A percentile compares a stretch with the other conserved stretches of the same genome.
phyloP scores from a whole-genome alignment of 2,888 invertebrate species.

The Polydrusus cervinus region DNA sequence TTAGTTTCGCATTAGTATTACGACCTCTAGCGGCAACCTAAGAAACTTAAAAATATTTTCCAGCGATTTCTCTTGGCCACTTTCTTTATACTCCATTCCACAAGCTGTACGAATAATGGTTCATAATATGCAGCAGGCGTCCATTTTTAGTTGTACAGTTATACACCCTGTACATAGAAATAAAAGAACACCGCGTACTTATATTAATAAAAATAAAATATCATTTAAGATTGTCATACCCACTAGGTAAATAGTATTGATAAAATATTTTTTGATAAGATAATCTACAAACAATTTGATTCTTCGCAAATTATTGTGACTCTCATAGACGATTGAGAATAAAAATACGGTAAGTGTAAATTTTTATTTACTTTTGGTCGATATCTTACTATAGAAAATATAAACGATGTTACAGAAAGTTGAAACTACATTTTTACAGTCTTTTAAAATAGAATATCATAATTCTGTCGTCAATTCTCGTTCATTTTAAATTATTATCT shows the following conservation, averaged over 20 bases:
- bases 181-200: slow-evolving; percentile 26
- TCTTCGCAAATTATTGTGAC: slow-evolving; percentile 31
- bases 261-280: slow-evolving; percentile 54
- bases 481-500: no score
- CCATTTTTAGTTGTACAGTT: no score
- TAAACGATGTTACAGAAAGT: background rate
- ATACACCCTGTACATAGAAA: slow-evolving; percentile 9
- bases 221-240: slow-evolving; percentile 31
- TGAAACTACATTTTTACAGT: no score
- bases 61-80: no score
- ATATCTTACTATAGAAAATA: background rate
- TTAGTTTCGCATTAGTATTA: no score
- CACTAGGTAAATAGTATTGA: slow-evolving; percentile 50
- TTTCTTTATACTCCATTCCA: no score
- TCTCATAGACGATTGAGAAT: slow-evolving; percentile 18
- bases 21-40: no score
- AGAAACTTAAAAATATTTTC: no score
- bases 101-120: no score
- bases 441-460: no score
- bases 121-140: no score
- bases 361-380: slow-evolving; percentile 9
- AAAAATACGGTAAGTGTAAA: slow-evolving; percentile 30
- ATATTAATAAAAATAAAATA: slow-evolving; percentile 36
- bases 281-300: slow-evolving; percentile 45
- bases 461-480: no score